Evolutionary conservation across 2,113 vertebrate genomes (phyloP), one percentile per base, ranked within the genome.

Genomic region (Tretioscincus oriximinensis): DNA sequence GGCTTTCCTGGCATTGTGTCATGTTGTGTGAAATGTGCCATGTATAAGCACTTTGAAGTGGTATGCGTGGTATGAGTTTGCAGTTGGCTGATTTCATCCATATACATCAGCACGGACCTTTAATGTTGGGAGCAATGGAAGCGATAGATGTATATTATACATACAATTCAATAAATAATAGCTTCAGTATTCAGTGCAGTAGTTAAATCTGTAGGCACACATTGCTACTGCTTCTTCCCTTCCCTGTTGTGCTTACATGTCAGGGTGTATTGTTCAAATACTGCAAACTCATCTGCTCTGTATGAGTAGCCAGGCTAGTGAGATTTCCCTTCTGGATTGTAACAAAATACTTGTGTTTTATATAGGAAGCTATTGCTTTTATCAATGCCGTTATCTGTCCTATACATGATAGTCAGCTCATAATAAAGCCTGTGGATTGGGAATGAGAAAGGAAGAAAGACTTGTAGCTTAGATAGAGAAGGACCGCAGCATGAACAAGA

Each of bases 301-400:
- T 0, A 0, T 87, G 75, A 80, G 51, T 83, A 88, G 89, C 72
- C 76, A 54, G 51, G 73, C 16, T 76, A 31, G 16, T 69, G 21
- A 89, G 1, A 51, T 82, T 90, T 91, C 68, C 80, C 41, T 69
- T 0, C 35, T 91, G 81, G 80, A 45, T 69, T 76, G 54, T 82
- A 90, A 83, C 81, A 86, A 87, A 86, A 85, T 71, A 20, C 76
- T 77, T 75, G 82, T 82, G 45, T 66, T 91, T 89, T 77, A 28
- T 81, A 29, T 28, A 54, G n/a, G 82, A 71, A 51, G 35, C 41
- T 76, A 1, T n/a, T 22, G 35, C 65, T 87, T 89, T 81, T 83
- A 85, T 65, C 61, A 82, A 73, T 31, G 65, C 73, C 58, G 16
- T 45, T 9, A 22, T 78, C 67, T 80, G 9, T 61, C 12, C 21